Base-by-base conservation (phyloP, 2,113 vertebrate genomes). In the Ancistrus triradiatus region DNA sequence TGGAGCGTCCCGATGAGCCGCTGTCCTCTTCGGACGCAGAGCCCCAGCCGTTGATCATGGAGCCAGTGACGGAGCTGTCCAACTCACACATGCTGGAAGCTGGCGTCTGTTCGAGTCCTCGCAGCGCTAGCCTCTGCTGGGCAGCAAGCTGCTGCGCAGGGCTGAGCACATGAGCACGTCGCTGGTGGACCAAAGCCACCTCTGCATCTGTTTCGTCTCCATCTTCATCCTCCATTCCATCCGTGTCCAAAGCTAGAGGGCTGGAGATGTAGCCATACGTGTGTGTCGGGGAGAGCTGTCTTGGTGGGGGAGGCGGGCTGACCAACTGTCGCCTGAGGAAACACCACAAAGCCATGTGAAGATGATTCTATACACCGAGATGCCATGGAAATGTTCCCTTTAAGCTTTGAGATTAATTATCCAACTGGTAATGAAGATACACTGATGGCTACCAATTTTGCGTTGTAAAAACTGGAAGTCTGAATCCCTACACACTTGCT, bases 41-140 rank as follows among this genome's bases (percentile, higher is more conserved):
- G 42, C 96, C 96, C 96, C 96, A 99, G 70, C 96, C 96, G 6
- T 99, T 98, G 84, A 98, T 97, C 96, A 99, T 98, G 72, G 96
- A 99, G n/a, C 96, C 96, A 0, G 96, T 98, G 52, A 97, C 94
- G 0, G 96, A 98, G 80, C 96, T 99, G 83, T 98, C 96, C 64
- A 98, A 78, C 85, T 99, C 96, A 2, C 96, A 95, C 1, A 95
- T 89, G 19, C 96, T 99, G 70, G 96, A 99, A 3, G 95, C 95
- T 0, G 96, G 95, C 0, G 95, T 99, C 82, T 98, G 95, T 78
- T 98, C 95, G 0, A 99, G 90, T 58, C 93, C 94, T 10, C 93
- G 91, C 56, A 97, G 73, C 44, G 93, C 82, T 57, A 96, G 90
- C 83, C 93, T 80, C 63, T 93, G 88, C 2, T 86, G 91, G 52